Evolutionary conservation across 1,140 invertebrate species (phyloP), one percentile per base, ranked within the genome.

Genomic region (Antheraea pernyi): DNA sequence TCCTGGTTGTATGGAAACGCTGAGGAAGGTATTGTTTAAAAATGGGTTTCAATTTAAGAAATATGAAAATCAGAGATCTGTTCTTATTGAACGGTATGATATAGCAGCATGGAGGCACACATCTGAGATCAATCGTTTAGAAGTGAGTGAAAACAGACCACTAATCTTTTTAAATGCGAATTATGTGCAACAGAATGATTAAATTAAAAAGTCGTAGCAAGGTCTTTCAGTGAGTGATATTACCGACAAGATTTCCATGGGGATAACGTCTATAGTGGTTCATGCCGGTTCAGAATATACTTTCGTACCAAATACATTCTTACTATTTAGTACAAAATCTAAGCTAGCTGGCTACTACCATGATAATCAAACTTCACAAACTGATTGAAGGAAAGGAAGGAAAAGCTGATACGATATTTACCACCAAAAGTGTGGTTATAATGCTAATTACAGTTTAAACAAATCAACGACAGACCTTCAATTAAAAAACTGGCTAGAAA

Each of bases 131-230:
- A 18, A 63, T 60, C 18, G 59, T 18, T 60, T 11, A 9, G 59
- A 60, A 60, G 22, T 18, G 9, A 60, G 59, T 18, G 37, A 39
- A 39, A 39, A 39, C 37, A 39, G 37, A 39, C 9, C 37, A 39
- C 5, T 37, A n/a, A 60, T 80, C 11, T 73, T 77, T 48, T 61
- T 78, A 22, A 70, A 78, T 71, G 76, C 75, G 22, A 76, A 73
- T 36, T 78, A 78, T 69, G 58, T 77, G 10, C 78, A 76, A 53
- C 19, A 74, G 65, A 62, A 68, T 39, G 62, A 48, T n/a, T 46
- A 68, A 75, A 19, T 19, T 5, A 80, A 78, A 61, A 74, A 74
- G 30, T 75, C 67, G 13, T 78, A 71, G 72, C 76, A 78, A 69
- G 76, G 74, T 16, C 71, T 64, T 18, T 74, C 72, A 11, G 71